Conservation (phyloP, 2,113 vertebrate genomes). For the Bostrychus sinensis region DNA sequence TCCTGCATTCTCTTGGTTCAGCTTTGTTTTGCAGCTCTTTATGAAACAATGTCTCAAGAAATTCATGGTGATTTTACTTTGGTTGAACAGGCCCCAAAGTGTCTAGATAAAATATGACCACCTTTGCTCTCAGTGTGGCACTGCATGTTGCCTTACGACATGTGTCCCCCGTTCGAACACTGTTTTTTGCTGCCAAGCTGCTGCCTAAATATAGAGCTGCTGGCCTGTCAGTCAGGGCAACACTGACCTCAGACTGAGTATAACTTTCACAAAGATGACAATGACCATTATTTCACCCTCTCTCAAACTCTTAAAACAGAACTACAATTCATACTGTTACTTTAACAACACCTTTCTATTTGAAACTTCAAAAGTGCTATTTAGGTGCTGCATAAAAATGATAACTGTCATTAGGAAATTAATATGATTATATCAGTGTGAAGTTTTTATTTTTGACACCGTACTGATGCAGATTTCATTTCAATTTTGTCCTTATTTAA, state of each 20-base stretch:
- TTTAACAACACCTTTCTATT: background rate
- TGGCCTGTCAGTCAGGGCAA: constrained; percentile 43
- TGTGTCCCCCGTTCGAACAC: constrained; percentile 52
- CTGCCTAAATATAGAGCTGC: constrained; percentile 66
- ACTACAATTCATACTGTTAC: background rate
- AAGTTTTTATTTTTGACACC: no score
- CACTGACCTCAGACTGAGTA: constrained; percentile 55
- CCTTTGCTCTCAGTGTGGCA: constrained; percentile 59
- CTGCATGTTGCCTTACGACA: constrained; percentile 48
- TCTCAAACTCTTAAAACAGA: background rate
- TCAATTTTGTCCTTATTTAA: background rate
- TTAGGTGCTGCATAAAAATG: background rate
- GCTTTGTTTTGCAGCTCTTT: background rate
- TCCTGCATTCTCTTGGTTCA: background rate
- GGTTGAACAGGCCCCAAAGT: constrained; percentile 61
- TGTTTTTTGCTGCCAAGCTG: constrained; percentile 53
- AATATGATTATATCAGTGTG: no score
- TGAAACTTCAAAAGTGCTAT: background rate
- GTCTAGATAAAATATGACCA: constrained; percentile 60
- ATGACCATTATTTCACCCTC: constrained; percentile 24
- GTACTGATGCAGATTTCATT: background rate
- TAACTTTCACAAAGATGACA: constrained; percentile 42
- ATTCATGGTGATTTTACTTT: constrained; percentile 45
- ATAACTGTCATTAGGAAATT: background rate
- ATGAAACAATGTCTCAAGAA: constrained; percentile 13